Evolutionary conservation across 2,113 vertebrate genomes (phyloP).

Genomic region (Tricholaema leucomelas): DNA sequence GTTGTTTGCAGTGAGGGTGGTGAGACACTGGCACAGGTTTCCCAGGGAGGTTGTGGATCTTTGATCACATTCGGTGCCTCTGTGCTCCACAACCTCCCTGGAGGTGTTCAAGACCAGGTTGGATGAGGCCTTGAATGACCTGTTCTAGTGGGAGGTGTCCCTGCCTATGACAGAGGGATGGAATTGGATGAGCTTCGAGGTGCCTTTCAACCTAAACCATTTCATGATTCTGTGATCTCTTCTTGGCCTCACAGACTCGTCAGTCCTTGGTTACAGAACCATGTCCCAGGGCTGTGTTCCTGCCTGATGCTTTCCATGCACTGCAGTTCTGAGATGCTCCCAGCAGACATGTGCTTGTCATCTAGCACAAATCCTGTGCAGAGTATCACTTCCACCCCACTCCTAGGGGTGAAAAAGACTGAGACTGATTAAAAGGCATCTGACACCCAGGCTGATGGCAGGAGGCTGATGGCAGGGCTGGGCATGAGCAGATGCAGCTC

Average conservation of each 20-base stretch:
- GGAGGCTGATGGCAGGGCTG: constrained; percentile 2
- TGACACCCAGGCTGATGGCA: neutral
- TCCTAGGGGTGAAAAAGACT: constrained; percentile 16
- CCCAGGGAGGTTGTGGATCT: too few species aligned
- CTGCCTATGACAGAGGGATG: too few species aligned
- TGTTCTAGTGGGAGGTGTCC: too few species aligned
- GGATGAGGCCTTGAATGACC: too few species aligned
- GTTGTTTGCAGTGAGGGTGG: too few species aligned
- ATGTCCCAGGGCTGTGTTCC: neutral
- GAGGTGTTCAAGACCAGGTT: too few species aligned
- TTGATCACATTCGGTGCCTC: too few species aligned
- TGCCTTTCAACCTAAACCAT: too few species aligned
- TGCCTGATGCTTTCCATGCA: constrained; percentile 3
- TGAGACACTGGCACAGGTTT: too few species aligned
- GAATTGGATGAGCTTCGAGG: too few species aligned
- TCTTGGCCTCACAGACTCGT: neutral
- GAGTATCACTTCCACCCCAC: neutral
- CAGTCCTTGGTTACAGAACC: neutral
- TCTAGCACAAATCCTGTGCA: neutral
- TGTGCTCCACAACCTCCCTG: too few species aligned
- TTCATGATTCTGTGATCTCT: too few species aligned
- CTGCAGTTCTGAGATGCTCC: constrained; percentile 25
- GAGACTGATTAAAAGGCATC: neutral
- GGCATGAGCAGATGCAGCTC: neutral
- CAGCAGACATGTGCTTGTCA: neutral